These are phyloP conservation scores for Scaptomyza hsui DNA, from an alignment of 1,140 invertebrate genomes.

Conservation along the genomic window DNA sequence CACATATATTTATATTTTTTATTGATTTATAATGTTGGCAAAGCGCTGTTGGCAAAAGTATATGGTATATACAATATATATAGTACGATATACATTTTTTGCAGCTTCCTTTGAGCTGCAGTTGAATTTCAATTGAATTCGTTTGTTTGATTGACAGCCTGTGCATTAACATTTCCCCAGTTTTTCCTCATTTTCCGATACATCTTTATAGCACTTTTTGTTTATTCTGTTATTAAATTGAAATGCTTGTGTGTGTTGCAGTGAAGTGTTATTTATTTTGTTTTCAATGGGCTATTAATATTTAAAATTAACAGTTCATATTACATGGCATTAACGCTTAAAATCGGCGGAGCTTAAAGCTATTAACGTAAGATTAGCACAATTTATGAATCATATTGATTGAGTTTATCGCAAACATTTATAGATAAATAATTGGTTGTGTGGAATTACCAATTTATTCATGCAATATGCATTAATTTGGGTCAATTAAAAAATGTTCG, in stretches of 20 bases:
- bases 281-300: constrained; percentile 58
- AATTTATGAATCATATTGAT: constrained; percentile 8
- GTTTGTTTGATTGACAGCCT: constrained; percentile 68
- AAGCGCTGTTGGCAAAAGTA: constrained; percentile 59
- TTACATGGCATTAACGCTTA: constrained; percentile 11
- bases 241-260: constrained; percentile 4
- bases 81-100: constrained; percentile 13
- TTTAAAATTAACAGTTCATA: constrained; percentile 37
- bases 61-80: constrained; percentile 53
- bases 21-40: constrained; percentile 78
- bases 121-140: constrained; percentile 59
- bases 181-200: constrained; percentile 42
- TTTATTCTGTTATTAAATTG: constrained; percentile 24
- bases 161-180: constrained; percentile 61
- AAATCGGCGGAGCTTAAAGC: not conserved
- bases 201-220: constrained; percentile 33
- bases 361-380: constrained; percentile 12
- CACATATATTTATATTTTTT: constrained; percentile 42
- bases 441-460: not conserved
- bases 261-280: constrained; percentile 65
- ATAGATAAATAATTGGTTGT: not conserved
- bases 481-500: not conserved
- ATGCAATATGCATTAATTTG: not conserved
- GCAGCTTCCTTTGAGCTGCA: constrained; percentile 36
- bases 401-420: not conserved